Percentiles rank a stretch among this genome's conserved stretches.
Conservation (phyloP, 2,797 vertebrate genomes). For the Pachyuromys duprasi region DNA sequence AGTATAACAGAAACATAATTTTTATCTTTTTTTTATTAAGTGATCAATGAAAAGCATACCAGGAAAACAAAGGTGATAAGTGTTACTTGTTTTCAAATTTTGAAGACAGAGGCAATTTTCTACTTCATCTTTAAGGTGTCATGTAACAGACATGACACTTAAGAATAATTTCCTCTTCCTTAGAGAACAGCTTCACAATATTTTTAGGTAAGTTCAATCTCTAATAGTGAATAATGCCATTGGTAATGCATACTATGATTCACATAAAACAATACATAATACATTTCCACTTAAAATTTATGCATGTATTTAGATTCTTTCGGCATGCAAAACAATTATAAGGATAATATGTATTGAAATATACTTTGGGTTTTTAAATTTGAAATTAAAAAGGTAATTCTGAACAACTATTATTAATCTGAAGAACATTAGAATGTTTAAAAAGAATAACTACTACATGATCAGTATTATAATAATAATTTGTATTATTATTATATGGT, state of each 20-base stretch:
- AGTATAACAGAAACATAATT: conserved; percentile 62
- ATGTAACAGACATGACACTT: neutral
- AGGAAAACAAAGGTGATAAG: neutral
- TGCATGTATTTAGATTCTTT: neutral
- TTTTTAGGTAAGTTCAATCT: conserved; percentile 7
- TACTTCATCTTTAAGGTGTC: neutral
- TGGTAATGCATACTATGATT: conserved; percentile 19
- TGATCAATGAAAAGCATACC: conserved; percentile 52
- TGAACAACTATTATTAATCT: conserved; percentile 21
- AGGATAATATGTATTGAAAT: neutral
- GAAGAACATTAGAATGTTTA: conserved; percentile 7
- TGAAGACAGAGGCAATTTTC: conserved; percentile 47
- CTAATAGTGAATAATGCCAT: conserved; percentile 40
- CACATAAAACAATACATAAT: neutral
- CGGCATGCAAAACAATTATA: neutral
- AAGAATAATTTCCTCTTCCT: conserved; percentile 30
- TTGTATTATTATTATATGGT: neutral
- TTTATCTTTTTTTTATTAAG: conserved; percentile 62
- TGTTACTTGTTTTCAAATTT: conserved; percentile 52
- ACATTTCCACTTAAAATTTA: neutral
- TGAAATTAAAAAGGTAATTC: neutral
- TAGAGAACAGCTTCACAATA: neutral
- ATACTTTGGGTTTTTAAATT: neutral
- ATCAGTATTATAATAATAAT: neutral
- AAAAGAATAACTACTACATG: conserved; percentile 14